Conservation (phyloP, 64 coral and sea anemone species). For the Dendronephthya gigantea region DNA sequence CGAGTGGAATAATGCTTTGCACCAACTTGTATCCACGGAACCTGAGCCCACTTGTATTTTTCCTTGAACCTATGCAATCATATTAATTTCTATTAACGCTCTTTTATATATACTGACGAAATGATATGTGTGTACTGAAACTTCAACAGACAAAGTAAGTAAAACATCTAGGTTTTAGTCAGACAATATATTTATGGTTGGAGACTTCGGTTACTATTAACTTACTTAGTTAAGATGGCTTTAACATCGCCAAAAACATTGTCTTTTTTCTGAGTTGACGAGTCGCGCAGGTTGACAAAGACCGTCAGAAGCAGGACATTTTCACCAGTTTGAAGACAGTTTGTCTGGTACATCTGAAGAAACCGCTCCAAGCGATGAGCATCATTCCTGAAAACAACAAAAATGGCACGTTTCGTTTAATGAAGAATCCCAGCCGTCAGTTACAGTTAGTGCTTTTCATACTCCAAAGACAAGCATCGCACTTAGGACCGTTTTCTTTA, state of each 20-base stretch:
- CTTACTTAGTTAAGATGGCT: conserved; percentile 63
- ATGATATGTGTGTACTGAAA: no score
- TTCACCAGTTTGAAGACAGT: conserved; percentile 85
- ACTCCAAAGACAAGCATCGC: no score
- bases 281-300: conserved; percentile 71
- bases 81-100: no score
- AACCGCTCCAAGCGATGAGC: background rate
- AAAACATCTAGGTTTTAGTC: background rate
- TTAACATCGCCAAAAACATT: conserved; percentile 69
- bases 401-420: background rate
- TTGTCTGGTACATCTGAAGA: conserved; percentile 73
- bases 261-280: background rate
- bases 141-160: no score
- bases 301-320: conserved; percentile 86
- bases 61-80: conserved; percentile 65
- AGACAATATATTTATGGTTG: background rate
- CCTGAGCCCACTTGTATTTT: conserved; percentile 95
- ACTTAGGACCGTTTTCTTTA: background rate
- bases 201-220: background rate
- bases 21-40: conserved; percentile 99
- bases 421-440: background rate
- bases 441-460: no score
- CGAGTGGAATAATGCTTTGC: conserved; percentile 70
- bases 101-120: no score
- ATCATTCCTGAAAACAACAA: background rate